Percentiles rank a stretch among this genome's conserved stretches.
Conservation (phyloP, 2,888 invertebrate species). For the Pachymerium ferrugineum region DNA sequence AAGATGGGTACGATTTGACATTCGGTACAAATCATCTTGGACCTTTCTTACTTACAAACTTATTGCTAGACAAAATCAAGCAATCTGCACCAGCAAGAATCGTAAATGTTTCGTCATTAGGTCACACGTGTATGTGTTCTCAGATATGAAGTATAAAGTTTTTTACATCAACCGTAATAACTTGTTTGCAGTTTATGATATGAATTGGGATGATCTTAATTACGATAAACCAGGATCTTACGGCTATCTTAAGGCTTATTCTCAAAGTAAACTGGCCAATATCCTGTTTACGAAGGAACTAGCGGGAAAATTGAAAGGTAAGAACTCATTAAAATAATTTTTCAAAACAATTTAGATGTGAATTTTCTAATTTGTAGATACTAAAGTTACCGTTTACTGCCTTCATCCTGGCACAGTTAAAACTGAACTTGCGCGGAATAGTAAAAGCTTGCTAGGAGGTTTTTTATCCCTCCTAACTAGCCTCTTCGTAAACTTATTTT, state of each 20-base stretch:
- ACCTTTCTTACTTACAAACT: constrained; percentile 36
- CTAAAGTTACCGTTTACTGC: background rate
- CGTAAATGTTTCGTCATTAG: constrained; percentile 48
- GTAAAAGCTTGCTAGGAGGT: background rate
- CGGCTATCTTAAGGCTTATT: background rate
- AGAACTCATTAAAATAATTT: background rate
- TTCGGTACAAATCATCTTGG: constrained; percentile 37
- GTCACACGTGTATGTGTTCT: constrained; percentile 45
- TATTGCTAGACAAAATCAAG: constrained; percentile 36
- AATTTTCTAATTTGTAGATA: constrained; percentile 1
- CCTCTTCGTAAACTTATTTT: background rate
- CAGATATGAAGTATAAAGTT: too few relatives aligned
- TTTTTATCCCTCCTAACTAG: too few relatives aligned
- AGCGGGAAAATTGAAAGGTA: background rate
- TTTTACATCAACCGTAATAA: background rate
- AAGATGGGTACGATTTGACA: constrained; percentile 38
- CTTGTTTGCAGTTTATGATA: background rate
- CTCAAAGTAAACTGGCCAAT: background rate
- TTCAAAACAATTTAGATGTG: background rate
- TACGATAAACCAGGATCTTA: background rate
- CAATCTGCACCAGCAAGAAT: constrained; percentile 45
- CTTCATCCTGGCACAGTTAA: background rate
- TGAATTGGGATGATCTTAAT: background rate
- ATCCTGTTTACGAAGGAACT: background rate
- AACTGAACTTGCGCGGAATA: background rate